Conservation (phyloP, 2,113 vertebrate species). For the Chionomys nivalis region DNA sequence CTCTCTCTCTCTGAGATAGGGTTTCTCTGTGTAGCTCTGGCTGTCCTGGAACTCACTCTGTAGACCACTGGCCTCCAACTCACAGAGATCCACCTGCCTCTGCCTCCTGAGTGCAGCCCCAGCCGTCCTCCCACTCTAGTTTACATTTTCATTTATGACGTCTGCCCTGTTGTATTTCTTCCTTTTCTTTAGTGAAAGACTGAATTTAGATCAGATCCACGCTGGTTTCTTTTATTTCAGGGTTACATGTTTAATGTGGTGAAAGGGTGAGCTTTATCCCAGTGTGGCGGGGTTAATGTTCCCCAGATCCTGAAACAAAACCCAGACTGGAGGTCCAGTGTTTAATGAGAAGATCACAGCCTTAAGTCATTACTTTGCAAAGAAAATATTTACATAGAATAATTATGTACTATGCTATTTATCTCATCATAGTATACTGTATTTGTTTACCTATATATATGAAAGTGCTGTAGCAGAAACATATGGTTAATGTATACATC, state of each 20-base stretch:
- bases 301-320: not conserved
- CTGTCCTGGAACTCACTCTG: too few species aligned
- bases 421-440: not conserved
- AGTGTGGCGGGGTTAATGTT: not conserved
- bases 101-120: not conserved
- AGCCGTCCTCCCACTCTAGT: not conserved
- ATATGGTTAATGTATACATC: not conserved
- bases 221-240: not conserved
- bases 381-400: not conserved
- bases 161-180: not conserved
- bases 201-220: not conserved
- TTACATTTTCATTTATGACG: not conserved
- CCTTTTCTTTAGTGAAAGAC: not conserved
- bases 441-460: conserved; percentile 2
- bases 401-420: not conserved
- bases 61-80: too few species aligned
- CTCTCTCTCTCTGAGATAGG: too few species aligned
- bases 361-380: conserved; percentile 5
- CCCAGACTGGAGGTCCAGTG: not conserved
- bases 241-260: not conserved
- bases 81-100: too few species aligned
- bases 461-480: not conserved
- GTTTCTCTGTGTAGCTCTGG: too few species aligned
- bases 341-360: not conserved
- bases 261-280: not conserved